phyloP scores from a whole-genome alignment of 2,797 vertebrate species.

The Semaprochilodus insignis region DNA sequence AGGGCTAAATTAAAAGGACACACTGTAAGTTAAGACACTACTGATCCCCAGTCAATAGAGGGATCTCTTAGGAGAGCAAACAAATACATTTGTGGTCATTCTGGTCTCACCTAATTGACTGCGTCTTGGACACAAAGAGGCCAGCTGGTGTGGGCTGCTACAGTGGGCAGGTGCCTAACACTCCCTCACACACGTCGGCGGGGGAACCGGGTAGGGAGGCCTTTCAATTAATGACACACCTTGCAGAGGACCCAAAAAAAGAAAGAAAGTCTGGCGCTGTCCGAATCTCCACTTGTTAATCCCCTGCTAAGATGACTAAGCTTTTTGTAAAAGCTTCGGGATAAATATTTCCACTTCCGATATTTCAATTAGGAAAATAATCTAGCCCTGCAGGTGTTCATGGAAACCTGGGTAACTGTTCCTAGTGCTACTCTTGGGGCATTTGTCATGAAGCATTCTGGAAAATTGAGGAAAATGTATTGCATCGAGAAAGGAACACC shows the following conservation, averaged over 20 bases:
- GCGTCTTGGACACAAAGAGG: slow-evolving; percentile 58
- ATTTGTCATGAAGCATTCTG: no score
- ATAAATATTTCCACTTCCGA: background rate
- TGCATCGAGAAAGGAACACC: no score
- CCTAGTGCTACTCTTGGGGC: no score
- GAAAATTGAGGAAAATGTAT: no score
- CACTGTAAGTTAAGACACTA: slow-evolving; percentile 34
- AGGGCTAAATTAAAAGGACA: slow-evolving; percentile 45
- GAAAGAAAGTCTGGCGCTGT: slow-evolving; percentile 21
- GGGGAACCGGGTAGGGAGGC: slow-evolving; percentile 40
- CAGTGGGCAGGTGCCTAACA: slow-evolving; percentile 57
- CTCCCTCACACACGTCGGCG: slow-evolving; percentile 49
- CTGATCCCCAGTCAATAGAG: slow-evolving; percentile 43
- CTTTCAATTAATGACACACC: slow-evolving; percentile 55
- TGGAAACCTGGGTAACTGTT: background rate
- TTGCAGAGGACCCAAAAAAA: slow-evolving; percentile 18
- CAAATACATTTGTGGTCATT: slow-evolving; percentile 63
- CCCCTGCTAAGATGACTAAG: slow-evolving; percentile 17
- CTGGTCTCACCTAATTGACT: slow-evolving; percentile 59
- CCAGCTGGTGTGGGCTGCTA: slow-evolving; percentile 61
- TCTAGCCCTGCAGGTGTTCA: background rate
- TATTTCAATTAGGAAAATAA: background rate
- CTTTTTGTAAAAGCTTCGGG: background rate
- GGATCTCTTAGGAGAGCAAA: slow-evolving; percentile 51
- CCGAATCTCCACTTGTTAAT: slow-evolving; percentile 8